Base-by-base conservation (phyloP, 2,888 invertebrate genomes). In the Tipula vernalis region DNA sequence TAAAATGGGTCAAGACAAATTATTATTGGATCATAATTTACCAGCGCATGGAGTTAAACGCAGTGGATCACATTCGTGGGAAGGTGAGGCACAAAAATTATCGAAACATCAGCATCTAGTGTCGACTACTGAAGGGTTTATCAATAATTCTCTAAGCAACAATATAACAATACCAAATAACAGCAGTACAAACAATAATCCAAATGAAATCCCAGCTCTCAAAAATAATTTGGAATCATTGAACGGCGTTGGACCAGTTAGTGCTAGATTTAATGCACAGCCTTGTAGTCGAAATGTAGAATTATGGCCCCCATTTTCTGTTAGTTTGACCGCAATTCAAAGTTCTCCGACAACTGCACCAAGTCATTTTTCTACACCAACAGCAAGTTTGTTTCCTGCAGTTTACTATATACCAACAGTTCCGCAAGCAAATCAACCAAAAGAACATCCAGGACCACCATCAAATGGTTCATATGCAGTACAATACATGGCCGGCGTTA, bases 401-500 rank as follows among this genome's bases (percentile, higher is more conserved):
- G 90, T 94, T 42, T 95, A 94, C 89, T 94, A 94, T 88, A 91
- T 94, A 83, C 93, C 94, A 18, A 88, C 90, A 28, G 89, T 92
- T 5, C 91, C 91, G 88, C 89, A 89, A 88, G 90, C 89, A 88
- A 89, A 89, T 84, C 88, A 88, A 15, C 89, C 89, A n/a, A 89
- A 89, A n/a, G 90, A 90, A 86, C 89, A 89, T 87, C 89, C 89
- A 28, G 88, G 88, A 87, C 90, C 89, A 87, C 89, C 89, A 44
- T 12, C 85, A 18, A 86, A 44, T 36, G 86, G 87, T 71, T 88
- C 88, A 42, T 89, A 92, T 92, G 89, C 92, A 92, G 93, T 95
- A 88, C 94, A 94, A 89, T 95, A 94, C 88, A 92, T 95, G 91
- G 92, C 94, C 4, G 92, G 93, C 3, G 91, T 94, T 88, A 92